Percentiles rank a stretch among this genome's conserved stretches.
phyloP scores from a whole-genome alignment of 2,888 invertebrate species.

The Neocrepidodera transversa region DNA sequence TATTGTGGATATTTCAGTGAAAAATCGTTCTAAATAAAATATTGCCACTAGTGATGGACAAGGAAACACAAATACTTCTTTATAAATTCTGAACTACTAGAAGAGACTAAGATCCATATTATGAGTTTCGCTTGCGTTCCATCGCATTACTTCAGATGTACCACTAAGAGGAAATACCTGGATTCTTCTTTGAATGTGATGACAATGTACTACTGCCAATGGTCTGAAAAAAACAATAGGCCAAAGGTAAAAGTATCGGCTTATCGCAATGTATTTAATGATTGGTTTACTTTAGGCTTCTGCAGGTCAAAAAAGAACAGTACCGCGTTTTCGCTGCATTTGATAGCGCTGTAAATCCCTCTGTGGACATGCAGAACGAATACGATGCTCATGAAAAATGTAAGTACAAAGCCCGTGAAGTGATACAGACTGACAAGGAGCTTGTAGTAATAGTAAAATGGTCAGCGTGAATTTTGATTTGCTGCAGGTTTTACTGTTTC shows the following conservation, averaged over 20 bases:
- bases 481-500: slow-evolving; percentile 37
- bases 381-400: slow-evolving; percentile 13
- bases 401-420: slow-evolving; percentile 10
- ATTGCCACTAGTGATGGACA: slow-evolving; percentile 16
- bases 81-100: neutral
- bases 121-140: slow-evolving; percentile 43
- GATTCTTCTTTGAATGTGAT: slow-evolving; percentile 39
- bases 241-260: neutral
- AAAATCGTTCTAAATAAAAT: slow-evolving; percentile 28
- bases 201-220: slow-evolving; percentile 40
- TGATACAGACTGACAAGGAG: slow-evolving; percentile 21
- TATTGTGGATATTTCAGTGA: slow-evolving; percentile 30
- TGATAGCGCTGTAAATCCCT: neutral
- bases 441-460: slow-evolving; percentile 16
- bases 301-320: slow-evolving; percentile 19
- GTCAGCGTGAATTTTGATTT: slow-evolving; percentile 40
- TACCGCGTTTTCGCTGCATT: slow-evolving; percentile 20
- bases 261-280: slow-evolving; percentile 9
- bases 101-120: slow-evolving; percentile 20
- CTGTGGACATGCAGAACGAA: neutral
- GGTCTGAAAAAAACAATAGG: slow-evolving; percentile 9
- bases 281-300: slow-evolving; percentile 24
- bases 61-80: slow-evolving; percentile 1
- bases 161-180: slow-evolving; percentile 25
- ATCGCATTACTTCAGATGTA: slow-evolving; percentile 42